Base-by-base conservation (phyloP, 2,113 vertebrate species). In the Rhynchopsitta pachyrhyncha region DNA sequence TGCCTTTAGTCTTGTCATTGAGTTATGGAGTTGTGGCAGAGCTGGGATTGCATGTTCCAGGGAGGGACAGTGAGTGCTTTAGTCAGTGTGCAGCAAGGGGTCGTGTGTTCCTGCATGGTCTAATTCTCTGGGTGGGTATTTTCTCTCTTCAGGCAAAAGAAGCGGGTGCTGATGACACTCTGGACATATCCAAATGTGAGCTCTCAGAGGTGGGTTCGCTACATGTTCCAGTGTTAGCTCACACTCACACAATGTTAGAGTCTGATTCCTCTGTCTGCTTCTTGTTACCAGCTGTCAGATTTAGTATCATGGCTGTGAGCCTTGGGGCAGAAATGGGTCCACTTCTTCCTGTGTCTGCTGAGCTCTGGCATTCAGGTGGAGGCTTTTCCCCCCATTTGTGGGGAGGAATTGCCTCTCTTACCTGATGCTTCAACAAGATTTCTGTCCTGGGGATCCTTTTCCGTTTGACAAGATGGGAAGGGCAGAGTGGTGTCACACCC, bases 141-240 rank as follows among this genome's bases (percentile, higher is more conserved):
- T 52, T 96, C 95, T 82, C 79, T 90, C 53, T 82, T 19, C 94
- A 99, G 99, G 98, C 99, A 28, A 99, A 99, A 95, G 99, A 99
- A 96, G 99, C 98, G 16, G 99, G 99, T 63, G 99, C 99, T 55
- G 99, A 99, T 95, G 99, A 99, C 82, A 98, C 98, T 90, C 97
- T 99, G 73, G 99, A 99, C 95, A 98, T 99, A 88, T 99, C 99
- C 60, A 97, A 95, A 27, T 99, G 99, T 94, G 99, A 99, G 80
- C 98, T 99, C 53, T 97, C 98, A 37, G 99, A 99, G 98, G 99
- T 99, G 97, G 1, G 93, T 92, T 64, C 53, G 46, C 33, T 15
- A 2, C 59, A 76, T 1, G 33, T 70, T 29, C n/a, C 46, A 55
- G 6, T 17, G 6, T 17, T 28, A 68, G 53, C 39, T 60, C 62